Base-by-base conservation (phyloP, 2,888 invertebrate species). In the Leucophenga montana region DNA sequence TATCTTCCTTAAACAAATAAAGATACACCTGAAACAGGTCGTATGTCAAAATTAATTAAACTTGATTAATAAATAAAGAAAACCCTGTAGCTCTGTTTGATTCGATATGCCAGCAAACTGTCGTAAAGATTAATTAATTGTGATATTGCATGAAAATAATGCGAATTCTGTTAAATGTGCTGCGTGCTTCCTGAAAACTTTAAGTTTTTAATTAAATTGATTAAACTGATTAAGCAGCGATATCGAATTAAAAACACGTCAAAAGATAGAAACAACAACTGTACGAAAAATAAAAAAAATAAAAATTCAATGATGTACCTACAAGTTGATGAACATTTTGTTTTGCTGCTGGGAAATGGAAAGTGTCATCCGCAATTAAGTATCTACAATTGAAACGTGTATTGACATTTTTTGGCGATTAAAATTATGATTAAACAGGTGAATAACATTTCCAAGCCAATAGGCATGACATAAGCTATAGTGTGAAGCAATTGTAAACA, bases 41-140 rank as follows among this genome's bases (percentile, higher is more conserved):
- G n/a, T 20, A 33, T 64, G 62, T 39, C 62, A 16, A 48, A 64
- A 64, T 64, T 64, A 64, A 64, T 64, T 64, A 64, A 46, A 27
- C n/a, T 22, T 48, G 46, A 20, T 31, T 27, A 39, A 39, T 39
- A 39, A 39, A 39, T 39, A 39, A 39, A 39, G 8, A 39, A 11
- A 39, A 39, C 8, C 5, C 11, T 39, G 2, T 27, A 27, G 27
- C 27, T 3, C 27, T 27, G 27, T 27, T 27, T 27, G 27, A 27
- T 27, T 2, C 27, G 27, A 27, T 27, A 27, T 27, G 27, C 27
- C 27, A 27, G 27, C 33, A 39, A 39, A 11, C 3, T 39, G 46
- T 33, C 31, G 33, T 33, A 46, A 64, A 46, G 62, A 64, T 64
- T 64, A 64, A 64, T 64, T 46, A 64, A 64, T 33, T 48, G 18